These are phyloP conservation scores for Dione juno DNA, from an alignment of 2,888 invertebrate genomes.

Conservation along the genomic window DNA sequence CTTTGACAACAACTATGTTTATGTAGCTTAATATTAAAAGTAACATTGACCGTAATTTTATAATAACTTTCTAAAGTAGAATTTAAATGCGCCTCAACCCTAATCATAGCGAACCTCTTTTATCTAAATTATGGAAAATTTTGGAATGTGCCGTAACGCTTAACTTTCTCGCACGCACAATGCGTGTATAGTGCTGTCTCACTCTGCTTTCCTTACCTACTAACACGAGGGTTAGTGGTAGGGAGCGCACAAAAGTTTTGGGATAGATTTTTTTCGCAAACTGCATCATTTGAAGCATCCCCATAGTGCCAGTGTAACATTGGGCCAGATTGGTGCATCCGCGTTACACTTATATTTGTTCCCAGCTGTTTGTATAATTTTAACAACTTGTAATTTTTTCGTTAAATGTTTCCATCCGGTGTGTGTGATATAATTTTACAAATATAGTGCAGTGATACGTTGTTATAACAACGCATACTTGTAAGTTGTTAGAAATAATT, in stretches of 20 bases:
- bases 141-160: slow-evolving; percentile 74
- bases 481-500: slow-evolving; percentile 29
- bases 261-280: slow-evolving; percentile 80
- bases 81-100: slow-evolving; percentile 60
- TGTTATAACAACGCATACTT: slow-evolving; percentile 23
- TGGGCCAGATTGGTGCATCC: slow-evolving; percentile 39
- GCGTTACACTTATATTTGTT: slow-evolving; percentile 14
- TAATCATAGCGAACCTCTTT: slow-evolving; percentile 81
- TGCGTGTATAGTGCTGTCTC: slow-evolving; percentile 56
- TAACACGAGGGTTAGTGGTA: slow-evolving; percentile 73
- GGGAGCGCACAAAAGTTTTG: slow-evolving; percentile 78
- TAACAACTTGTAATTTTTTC: slow-evolving; percentile 35
- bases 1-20: background rate
- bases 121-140: slow-evolving; percentile 83
- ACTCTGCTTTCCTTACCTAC: slow-evolving; percentile 68
- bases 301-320: slow-evolving; percentile 59
- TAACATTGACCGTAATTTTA: background rate
- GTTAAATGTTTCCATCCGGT: slow-evolving; percentile 42
- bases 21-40: slow-evolving; percentile 2
- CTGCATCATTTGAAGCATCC: slow-evolving; percentile 70
- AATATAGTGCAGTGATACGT: slow-evolving; percentile 29
- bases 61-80: slow-evolving; percentile 19
- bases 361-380: slow-evolving; percentile 28
- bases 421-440: slow-evolving; percentile 29
- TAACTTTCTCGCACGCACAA: slow-evolving; percentile 62